These are phyloP conservation scores for Gasteruption jaculator DNA, from an alignment of 2,888 invertebrate species.

Conservation along the genomic window DNA sequence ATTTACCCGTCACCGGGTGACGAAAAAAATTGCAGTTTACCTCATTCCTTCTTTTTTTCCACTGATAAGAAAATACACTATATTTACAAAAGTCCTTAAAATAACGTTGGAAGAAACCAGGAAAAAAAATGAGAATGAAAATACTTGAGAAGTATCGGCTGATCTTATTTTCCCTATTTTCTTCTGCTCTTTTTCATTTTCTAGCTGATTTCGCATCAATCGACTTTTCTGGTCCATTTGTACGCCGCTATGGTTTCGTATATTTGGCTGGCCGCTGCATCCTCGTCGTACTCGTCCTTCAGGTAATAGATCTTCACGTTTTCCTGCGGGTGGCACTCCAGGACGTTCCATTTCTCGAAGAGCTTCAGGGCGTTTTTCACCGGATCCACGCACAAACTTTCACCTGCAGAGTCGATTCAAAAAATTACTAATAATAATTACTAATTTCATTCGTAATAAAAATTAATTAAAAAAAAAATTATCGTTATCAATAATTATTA, in stretches of 20 bases:
- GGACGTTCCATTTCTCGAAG: slow-evolving; percentile 74
- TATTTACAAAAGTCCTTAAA: too few relatives aligned
- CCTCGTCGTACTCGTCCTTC: slow-evolving; percentile 41
- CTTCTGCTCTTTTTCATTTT: background rate
- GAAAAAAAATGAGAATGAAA: slow-evolving; percentile 7
- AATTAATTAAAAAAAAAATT: slow-evolving; percentile 8
- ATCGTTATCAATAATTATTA: background rate
- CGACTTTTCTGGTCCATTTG: slow-evolving; percentile 41
- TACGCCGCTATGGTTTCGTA: slow-evolving; percentile 40
- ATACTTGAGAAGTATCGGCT: too few relatives aligned
- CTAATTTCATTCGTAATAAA: slow-evolving; percentile 1
- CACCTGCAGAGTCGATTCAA: slow-evolving; percentile 57
- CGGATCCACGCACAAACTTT: slow-evolving; percentile 83
- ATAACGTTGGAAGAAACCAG: slow-evolving; percentile 14
- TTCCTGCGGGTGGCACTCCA: slow-evolving; percentile 56
- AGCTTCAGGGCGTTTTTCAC: slow-evolving; percentile 80
- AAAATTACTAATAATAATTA: slow-evolving; percentile 6
- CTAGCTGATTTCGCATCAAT: slow-evolving; percentile 23
- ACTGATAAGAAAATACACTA: too few relatives aligned
- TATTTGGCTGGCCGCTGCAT: slow-evolving; percentile 33
- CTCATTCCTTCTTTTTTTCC: too few relatives aligned
- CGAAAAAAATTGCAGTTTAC: too few relatives aligned
- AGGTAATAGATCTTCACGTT: slow-evolving; percentile 43
- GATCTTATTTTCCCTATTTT: too few relatives aligned
- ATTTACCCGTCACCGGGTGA: too few relatives aligned